A percentile compares a stretch with the other conserved stretches of the same genome.
phyloP scores from a whole-genome alignment of 2,113 vertebrate species.

The Rissa tridactyla region DNA sequence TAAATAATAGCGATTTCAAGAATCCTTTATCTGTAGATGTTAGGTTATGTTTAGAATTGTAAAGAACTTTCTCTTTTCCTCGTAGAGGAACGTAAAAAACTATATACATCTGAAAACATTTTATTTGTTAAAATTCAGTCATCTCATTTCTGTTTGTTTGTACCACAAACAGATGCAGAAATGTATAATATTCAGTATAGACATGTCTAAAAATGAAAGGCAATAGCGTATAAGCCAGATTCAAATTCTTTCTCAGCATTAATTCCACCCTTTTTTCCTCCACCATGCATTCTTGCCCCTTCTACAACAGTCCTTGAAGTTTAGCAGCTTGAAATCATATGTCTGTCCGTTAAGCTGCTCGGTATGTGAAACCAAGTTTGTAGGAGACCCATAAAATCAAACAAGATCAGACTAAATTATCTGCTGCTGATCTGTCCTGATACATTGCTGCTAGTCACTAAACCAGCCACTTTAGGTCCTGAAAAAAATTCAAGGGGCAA shows the following conservation, averaged over 20 bases:
- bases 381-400: conserved; percentile 67
- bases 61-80: conserved; percentile 42
- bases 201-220: conserved; percentile 46
- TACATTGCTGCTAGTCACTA: not conserved
- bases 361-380: conserved; percentile 65
- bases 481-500: conserved; percentile 7
- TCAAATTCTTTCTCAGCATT: conserved; percentile 66
- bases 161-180: conserved; percentile 39
- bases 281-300: conserved; percentile 67
- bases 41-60: not conserved
- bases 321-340: conserved; percentile 60
- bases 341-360: conserved; percentile 49
- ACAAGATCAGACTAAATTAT: conserved; percentile 58
- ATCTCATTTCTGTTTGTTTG: conserved; percentile 2
- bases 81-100: not conserved
- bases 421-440: conserved; percentile 24
- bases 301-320: conserved; percentile 65
- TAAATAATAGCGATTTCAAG: not conserved
- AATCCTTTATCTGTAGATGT: not conserved
- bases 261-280: conserved; percentile 57
- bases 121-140: conserved; percentile 52
- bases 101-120: conserved; percentile 11
- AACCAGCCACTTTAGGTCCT: not conserved
- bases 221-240: conserved; percentile 36
- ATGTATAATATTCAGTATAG: not conserved